Evolutionary conservation across 2,888 invertebrate species (phyloP).

Genomic region (Agrotis exclamationis): DNA sequence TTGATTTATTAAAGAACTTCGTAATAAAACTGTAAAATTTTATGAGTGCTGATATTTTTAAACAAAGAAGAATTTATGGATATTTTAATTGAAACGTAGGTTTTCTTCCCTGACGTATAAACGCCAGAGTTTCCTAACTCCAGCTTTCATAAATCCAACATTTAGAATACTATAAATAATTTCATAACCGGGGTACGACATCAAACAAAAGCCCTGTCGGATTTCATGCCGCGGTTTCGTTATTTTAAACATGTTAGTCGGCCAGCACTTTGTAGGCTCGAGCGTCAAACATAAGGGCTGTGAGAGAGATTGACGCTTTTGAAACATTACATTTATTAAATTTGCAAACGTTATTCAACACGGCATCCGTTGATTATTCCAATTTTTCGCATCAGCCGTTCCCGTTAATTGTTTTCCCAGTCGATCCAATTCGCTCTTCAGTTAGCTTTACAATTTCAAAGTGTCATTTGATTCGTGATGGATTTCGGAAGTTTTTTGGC

Average conservation of each 20-base stretch:
- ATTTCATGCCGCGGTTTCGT: slow-evolving; percentile 50
- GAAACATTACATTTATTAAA: slow-evolving; percentile 83
- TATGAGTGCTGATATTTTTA: slow-evolving; percentile 4
- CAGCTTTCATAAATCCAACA: slow-evolving; percentile 15
- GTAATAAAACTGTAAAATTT: slow-evolving; percentile 6
- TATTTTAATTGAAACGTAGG: not conserved
- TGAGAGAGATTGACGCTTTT: slow-evolving; percentile 68
- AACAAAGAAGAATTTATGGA: slow-evolving; percentile 10
- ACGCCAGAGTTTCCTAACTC: not conserved
- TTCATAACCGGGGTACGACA: slow-evolving; percentile 24
- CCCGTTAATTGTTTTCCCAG: slow-evolving; percentile 87
- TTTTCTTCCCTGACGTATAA: not conserved
- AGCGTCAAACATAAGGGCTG: slow-evolving; percentile 64
- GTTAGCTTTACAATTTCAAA: slow-evolving; percentile 89
- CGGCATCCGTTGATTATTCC: slow-evolving; percentile 84
- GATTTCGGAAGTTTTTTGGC: slow-evolving; percentile 88
- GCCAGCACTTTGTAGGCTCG: slow-evolving; percentile 62
- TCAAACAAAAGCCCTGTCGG: slow-evolving; percentile 52
- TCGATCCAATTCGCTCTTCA: slow-evolving; percentile 86
- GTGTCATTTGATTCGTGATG: slow-evolving; percentile 90
- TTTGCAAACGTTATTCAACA: slow-evolving; percentile 77
- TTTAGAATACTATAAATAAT: slow-evolving; percentile 33
- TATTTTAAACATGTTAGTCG: slow-evolving; percentile 68
- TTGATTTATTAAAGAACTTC: slow-evolving; percentile 20
- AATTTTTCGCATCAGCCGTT: slow-evolving; percentile 84